Percentiles rank a stretch among this genome's conserved stretches.
Conservation (phyloP, 1,140 invertebrate species). For the Popillia japonica region DNA sequence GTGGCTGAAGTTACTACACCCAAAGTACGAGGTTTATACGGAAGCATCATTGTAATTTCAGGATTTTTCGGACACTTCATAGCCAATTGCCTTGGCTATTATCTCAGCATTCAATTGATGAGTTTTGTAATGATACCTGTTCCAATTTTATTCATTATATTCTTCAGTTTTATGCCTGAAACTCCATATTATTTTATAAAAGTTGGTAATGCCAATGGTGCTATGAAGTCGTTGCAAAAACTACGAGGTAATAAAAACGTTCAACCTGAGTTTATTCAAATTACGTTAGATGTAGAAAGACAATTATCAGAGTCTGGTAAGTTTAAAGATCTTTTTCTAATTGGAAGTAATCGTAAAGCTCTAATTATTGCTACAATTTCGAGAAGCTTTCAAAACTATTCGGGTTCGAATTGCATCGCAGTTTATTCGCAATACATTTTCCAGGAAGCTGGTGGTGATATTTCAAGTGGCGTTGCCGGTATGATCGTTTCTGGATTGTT, state of each 20-base stretch:
- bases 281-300: conserved; percentile 66
- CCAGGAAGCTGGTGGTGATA: conserved; percentile 64
- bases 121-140: not conserved
- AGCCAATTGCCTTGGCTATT: conserved; percentile 49
- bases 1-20: conserved; percentile 45
- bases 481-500: conserved; percentile 66
- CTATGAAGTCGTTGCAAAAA: conserved; percentile 68
- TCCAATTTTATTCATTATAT: conserved; percentile 67
- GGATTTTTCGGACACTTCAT: conserved; percentile 37
- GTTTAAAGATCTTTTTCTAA: conserved; percentile 66
- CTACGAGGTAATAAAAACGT: conserved; percentile 67
- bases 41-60: conserved; percentile 38
- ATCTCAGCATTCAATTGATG: conserved; percentile 14
- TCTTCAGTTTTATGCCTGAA: conserved; percentile 77
- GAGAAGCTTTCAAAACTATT: conserved; percentile 65
- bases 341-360: conserved; percentile 69
- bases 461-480: conserved; percentile 69
- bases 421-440: conserved; percentile 70
- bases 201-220: conserved; percentile 67
- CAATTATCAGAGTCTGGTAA: conserved; percentile 61
- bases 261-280: conserved; percentile 69
- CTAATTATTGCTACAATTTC: conserved; percentile 63
- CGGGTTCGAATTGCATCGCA: conserved; percentile 69
- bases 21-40: conserved; percentile 41
- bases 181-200: conserved; percentile 76